Evolutionary conservation across 1,140 invertebrate genomes (phyloP).

Genomic region (Atopsyche davidsoni): DNA sequence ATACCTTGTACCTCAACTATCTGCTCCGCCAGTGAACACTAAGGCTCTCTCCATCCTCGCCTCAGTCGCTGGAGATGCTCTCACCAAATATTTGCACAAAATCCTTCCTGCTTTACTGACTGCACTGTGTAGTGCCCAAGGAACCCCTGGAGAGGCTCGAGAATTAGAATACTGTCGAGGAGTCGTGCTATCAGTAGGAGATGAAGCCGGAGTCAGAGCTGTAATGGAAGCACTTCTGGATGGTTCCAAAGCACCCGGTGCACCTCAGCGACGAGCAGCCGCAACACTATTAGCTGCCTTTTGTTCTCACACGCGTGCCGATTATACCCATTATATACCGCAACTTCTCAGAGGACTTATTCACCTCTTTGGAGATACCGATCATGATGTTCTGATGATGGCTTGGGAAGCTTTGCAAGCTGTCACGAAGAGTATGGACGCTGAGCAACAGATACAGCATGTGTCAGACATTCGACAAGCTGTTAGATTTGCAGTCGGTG

Average conservation of each 20-base stretch:
- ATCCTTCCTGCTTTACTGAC: conserved; percentile 86
- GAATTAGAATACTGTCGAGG: conserved; percentile 91
- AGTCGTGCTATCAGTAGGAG: conserved; percentile 83
- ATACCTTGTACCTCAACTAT: conserved; percentile 92
- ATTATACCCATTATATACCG: conserved; percentile 81
- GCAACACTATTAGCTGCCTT: conserved; percentile 84
- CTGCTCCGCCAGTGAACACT: conserved; percentile 80
- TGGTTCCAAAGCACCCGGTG: conserved; percentile 60
- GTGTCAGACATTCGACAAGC: conserved; percentile 87
- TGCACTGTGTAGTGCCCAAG: conserved; percentile 66
- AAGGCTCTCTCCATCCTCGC: conserved; percentile 88
- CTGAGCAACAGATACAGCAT: conserved; percentile 74
- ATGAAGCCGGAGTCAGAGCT: conserved; percentile 79
- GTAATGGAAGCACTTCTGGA: conserved; percentile 90
- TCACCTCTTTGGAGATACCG: conserved; percentile 73
- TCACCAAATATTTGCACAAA: conserved; percentile 86
- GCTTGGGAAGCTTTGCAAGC: conserved; percentile 87
- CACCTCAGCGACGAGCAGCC: conserved; percentile 66
- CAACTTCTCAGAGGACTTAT: conserved; percentile 84
- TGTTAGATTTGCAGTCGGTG: conserved; percentile 80
- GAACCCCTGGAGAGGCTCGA: conserved; percentile 61
- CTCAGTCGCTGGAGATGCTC: conserved; percentile 85
- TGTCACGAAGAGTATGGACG: conserved; percentile 81
- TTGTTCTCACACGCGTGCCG: conserved; percentile 80
- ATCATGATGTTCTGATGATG: conserved; percentile 76